A percentile compares a stretch with the other conserved stretches of the same genome.
These are phyloP conservation scores for Anaspis maculata DNA, from an alignment of 2,888 invertebrate species.

Conservation along the genomic window DNA sequence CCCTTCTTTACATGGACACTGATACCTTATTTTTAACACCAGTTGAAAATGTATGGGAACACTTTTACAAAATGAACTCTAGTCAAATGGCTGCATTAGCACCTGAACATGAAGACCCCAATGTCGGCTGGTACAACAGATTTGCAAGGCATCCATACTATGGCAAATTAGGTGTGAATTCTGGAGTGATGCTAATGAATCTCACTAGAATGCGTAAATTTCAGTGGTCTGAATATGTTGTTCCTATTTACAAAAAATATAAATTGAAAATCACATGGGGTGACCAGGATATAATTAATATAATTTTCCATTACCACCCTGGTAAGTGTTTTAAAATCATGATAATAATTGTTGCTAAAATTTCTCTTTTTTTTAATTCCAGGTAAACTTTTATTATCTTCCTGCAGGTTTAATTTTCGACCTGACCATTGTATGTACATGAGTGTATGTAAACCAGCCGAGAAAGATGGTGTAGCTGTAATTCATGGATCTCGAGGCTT, in stretches of 20 bases:
- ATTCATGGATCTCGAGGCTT: constrained; percentile 83
- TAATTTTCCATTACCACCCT: constrained; percentile 79
- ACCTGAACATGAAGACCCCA: constrained; percentile 86
- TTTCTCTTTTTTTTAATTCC: too few relatives aligned
- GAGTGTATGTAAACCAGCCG: constrained; percentile 63
- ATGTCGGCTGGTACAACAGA: constrained; percentile 90
- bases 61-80: constrained; percentile 72
- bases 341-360: too few relatives aligned
- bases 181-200: constrained; percentile 97
- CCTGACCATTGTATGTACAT: constrained; percentile 96
- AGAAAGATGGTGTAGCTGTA: constrained; percentile 66
- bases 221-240: constrained; percentile 76
- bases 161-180: constrained; percentile 82
- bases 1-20: constrained; percentile 86
- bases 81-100: constrained; percentile 82
- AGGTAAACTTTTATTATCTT: constrained; percentile 69
- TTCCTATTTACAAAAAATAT: constrained; percentile 78
- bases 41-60: constrained; percentile 73
- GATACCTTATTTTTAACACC: constrained; percentile 84
- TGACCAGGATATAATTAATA: constrained; percentile 94
- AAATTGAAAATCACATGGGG: constrained; percentile 87
- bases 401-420: constrained; percentile 86
- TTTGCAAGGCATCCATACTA: constrained; percentile 94
- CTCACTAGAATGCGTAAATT: constrained; percentile 82
- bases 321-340: constrained; percentile 44